Base-by-base conservation (phyloP, 1,140 invertebrate species). In the Eufriesea mexicana region DNA sequence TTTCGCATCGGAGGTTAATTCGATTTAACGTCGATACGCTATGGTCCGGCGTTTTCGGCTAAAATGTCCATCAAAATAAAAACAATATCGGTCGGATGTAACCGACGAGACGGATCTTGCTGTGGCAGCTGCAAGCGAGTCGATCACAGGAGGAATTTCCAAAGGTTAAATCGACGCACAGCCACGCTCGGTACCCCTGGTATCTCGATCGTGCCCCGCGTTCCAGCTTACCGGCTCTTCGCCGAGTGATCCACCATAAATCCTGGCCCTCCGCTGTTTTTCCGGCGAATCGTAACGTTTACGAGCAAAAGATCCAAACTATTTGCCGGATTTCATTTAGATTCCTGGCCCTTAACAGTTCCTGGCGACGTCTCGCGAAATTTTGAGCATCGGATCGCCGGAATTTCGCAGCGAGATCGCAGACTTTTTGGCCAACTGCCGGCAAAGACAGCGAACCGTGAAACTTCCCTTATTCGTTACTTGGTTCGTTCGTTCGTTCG, bases 41-140 rank as follows among this genome's bases (percentile, higher is more conserved):
- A n/a, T 35, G 61, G 47, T 16, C 10, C 18, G 28, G 25, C 45
- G 59, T 54, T 42, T 78, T 35, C 49, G 28, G 18, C n/a, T 20
- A 68, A 68, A 79, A 79, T 70, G 77, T 70, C 77, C 77, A 45
- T 79, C 77, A 71, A 70, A 79, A 71, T 79, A 68, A 71, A 79
- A 79, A 79, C 77, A 79, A 79, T 79, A 71, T 67, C 77, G 66
- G n/a, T 20, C 42, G 51, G 54, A 25, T 59, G 77, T 67, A 35
- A 59, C 54, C 77, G 35, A 35, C 51, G 76, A 70, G 66, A 70
- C 51, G 66, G 47, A 42, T 35, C 54, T 79, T 70, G 47, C 57
- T 14, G 5, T 9, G 57, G 45, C 47, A 62, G 54, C 47, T 18
- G 54, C 16, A 8, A 16, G 35, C 54, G 42, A 8, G 35, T 28